Conservation (phyloP, 2,888 invertebrate species). For the Stomorhina lunata region DNA sequence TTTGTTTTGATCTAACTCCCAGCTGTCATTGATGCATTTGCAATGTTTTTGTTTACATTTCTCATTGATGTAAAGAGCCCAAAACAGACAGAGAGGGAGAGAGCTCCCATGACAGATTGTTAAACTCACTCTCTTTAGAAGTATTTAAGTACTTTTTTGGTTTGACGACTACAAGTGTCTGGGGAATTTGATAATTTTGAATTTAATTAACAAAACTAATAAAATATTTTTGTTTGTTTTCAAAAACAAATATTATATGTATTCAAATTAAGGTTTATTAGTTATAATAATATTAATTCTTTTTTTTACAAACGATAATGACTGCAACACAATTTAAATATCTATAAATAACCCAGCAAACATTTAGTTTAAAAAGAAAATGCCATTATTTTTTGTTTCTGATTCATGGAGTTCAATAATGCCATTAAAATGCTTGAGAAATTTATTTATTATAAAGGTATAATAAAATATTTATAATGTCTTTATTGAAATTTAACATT, state of each 20-base stretch:
- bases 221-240: neutral
- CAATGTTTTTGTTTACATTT: neutral
- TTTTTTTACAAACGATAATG: neutral
- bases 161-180: neutral
- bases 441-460: too few relatives aligned
- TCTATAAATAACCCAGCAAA: too few relatives aligned
- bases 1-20: too few relatives aligned
- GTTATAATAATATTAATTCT: neutral
- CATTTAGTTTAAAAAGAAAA: too few relatives aligned
- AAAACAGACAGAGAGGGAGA: too few relatives aligned
- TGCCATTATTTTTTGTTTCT: too few relatives aligned
- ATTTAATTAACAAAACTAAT: neutral
- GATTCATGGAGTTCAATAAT: too few relatives aligned
- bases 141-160: neutral
- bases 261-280: conserved; percentile 2
- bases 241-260: neutral
- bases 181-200: neutral
- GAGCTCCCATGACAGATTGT: neutral
- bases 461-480: too few relatives aligned
- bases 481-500: too few relatives aligned
- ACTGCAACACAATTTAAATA: too few relatives aligned
- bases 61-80: neutral
- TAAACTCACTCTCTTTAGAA: neutral
- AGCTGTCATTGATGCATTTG: neutral
- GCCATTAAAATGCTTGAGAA: too few relatives aligned